These are phyloP conservation scores for Stictonetta naevosa DNA, from an alignment of 2,113 vertebrate genomes.

Conservation along the genomic window DNA sequence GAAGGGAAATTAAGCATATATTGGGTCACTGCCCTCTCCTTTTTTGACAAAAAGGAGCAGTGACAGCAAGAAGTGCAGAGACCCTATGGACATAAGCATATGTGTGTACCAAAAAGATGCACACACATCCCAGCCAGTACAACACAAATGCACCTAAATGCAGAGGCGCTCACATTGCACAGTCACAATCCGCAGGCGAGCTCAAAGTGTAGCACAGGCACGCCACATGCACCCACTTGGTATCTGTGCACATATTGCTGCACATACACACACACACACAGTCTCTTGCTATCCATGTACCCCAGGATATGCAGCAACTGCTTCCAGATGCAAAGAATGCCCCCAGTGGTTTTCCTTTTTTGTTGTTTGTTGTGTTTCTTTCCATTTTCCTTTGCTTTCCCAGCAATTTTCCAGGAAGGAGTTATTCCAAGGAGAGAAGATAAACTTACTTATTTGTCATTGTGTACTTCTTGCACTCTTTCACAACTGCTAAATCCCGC, in stretches of 20 bases:
- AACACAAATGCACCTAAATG: rapidly evolving
- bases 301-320: not conserved
- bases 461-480: not conserved
- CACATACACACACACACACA: not conserved
- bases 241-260: not conserved
- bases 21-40: not conserved
- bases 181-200: rapidly evolving
- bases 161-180: not conserved
- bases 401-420: not conserved
- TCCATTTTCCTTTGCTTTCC: not conserved
- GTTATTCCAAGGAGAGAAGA: not conserved
- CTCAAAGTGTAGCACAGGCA: rapidly evolving
- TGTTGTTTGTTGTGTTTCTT: not conserved
- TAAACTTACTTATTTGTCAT: not conserved
- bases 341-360: not conserved
- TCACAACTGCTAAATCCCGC: not conserved
- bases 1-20: rapidly evolving
- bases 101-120: not conserved
- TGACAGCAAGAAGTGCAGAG: not conserved
- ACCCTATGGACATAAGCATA: rapidly evolving
- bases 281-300: not conserved
- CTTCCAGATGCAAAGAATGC: not conserved
- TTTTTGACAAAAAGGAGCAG: not conserved
- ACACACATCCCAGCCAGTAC: not conserved
- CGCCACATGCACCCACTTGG: rapidly evolving